Conservation (phyloP, 2,888 invertebrate genomes). For the Bombylius discolor region DNA sequence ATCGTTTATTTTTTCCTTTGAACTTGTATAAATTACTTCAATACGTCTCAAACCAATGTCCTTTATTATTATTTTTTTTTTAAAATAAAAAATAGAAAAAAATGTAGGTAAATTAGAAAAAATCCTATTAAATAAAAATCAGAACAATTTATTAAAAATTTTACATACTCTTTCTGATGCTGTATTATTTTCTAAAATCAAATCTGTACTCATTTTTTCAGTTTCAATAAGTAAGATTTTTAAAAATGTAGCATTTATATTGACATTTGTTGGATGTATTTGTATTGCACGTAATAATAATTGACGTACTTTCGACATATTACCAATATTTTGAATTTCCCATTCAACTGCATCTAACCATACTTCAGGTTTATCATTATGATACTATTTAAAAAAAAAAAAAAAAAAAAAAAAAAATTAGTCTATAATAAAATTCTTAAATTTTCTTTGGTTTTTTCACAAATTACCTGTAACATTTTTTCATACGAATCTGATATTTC, state of each 20-base stretch:
- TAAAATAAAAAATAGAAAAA: not conserved
- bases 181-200: conserved; percentile 37
- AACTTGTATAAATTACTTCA: conserved; percentile 47
- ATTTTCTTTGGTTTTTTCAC: too few species aligned
- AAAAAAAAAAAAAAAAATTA: too few species aligned
- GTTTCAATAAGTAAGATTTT: conserved; percentile 34
- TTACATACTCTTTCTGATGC: conserved; percentile 15
- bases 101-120: not conserved
- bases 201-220: conserved; percentile 18
- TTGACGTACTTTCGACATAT: conserved; percentile 53
- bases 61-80: not conserved
- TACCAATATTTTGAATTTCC: conserved; percentile 57
- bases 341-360: conserved; percentile 72
- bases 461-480: conserved; percentile 46
- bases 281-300: conserved; percentile 64
- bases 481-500: conserved; percentile 45
- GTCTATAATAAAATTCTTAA: too few species aligned
- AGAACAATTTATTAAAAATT: not conserved
- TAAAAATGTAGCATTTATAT: conserved; percentile 58
- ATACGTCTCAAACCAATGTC: conserved; percentile 42
- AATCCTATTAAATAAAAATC: too few species aligned
- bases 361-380: conserved; percentile 57
- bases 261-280: conserved; percentile 53
- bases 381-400: conserved; percentile 37
- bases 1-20: conserved; percentile 42